Conservation (phyloP, 2,113 vertebrate species). For the Nothocercus nigrocapillus region DNA sequence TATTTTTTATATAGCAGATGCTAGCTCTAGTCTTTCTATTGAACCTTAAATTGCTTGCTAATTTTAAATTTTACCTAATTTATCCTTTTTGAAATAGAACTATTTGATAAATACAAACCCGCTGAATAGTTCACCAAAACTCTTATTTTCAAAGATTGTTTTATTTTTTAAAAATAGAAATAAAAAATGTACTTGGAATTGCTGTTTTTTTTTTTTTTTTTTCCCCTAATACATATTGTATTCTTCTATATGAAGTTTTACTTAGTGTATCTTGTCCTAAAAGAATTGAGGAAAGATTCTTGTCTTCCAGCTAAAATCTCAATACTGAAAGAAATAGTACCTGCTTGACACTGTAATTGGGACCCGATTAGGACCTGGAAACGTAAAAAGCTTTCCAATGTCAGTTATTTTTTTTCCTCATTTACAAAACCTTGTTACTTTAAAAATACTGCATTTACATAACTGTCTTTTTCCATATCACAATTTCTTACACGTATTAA, state of each 20-base stretch:
- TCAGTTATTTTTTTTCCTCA: background rate
- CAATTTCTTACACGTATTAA: background rate
- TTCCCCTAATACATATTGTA: background rate
- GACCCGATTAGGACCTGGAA: background rate
- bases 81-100: background rate
- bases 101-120: background rate
- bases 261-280: background rate
- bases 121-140: background rate
- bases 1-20: background rate
- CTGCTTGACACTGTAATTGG: background rate
- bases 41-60: background rate
- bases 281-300: background rate
- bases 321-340: background rate
- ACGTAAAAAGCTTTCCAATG: background rate
- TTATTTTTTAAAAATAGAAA: background rate
- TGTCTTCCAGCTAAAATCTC: background rate
- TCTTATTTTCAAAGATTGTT: background rate
- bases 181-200: background rate
- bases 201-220: background rate
- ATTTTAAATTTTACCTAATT: background rate
- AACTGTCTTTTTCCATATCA: background rate
- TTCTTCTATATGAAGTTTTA: background rate
- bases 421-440: background rate
- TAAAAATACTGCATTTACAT: background rate
- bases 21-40: background rate